Evolutionary conservation across 2,888 invertebrate species (phyloP).

Genomic region (Neocrepidodera transversa): DNA sequence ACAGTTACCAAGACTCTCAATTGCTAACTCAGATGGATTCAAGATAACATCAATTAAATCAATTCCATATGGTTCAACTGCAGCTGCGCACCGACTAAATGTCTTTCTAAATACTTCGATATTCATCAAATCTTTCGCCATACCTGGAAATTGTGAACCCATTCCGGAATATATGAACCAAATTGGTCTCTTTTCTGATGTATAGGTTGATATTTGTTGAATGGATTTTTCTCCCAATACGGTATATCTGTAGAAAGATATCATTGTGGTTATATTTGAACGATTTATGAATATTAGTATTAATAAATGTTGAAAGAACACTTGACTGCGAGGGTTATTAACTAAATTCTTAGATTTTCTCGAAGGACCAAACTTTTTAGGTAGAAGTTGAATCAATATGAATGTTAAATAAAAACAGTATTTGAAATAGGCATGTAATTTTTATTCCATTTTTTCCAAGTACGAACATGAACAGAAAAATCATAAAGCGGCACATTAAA

Average conservation of each 20-base stretch:
- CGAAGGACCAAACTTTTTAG: too few relatives aligned
- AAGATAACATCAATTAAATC: slow-evolving; percentile 63
- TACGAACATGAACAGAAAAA: too few relatives aligned
- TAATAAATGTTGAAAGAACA: too few relatives aligned
- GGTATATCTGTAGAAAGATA: slow-evolving; percentile 22
- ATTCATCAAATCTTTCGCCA: slow-evolving; percentile 67
- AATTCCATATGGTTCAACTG: slow-evolving; percentile 63
- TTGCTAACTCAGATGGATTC: slow-evolving; percentile 58
- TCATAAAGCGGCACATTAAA: too few relatives aligned
- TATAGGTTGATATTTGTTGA: slow-evolving; percentile 19
- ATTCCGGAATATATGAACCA: slow-evolving; percentile 74
- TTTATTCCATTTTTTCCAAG: too few relatives aligned
- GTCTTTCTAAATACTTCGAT: slow-evolving; percentile 66
- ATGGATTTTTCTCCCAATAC: slow-evolving; percentile 29
- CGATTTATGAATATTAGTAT: too few relatives aligned
- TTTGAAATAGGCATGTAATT: too few relatives aligned
- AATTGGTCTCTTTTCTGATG: slow-evolving; percentile 58
- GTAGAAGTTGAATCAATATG: too few relatives aligned
- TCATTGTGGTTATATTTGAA: too few relatives aligned
- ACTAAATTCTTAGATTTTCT: too few relatives aligned
- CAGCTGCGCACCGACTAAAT: slow-evolving; percentile 61
- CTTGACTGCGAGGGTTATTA: too few relatives aligned
- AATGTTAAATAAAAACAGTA: too few relatives aligned
- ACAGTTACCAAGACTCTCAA: slow-evolving; percentile 64
- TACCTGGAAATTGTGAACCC: slow-evolving; percentile 71